Percentiles rank a stretch among this genome's conserved stretches.
These are phyloP conservation scores for Pandemis heparana DNA, from an alignment of 2,888 invertebrate genomes.

Conservation along the genomic window DNA sequence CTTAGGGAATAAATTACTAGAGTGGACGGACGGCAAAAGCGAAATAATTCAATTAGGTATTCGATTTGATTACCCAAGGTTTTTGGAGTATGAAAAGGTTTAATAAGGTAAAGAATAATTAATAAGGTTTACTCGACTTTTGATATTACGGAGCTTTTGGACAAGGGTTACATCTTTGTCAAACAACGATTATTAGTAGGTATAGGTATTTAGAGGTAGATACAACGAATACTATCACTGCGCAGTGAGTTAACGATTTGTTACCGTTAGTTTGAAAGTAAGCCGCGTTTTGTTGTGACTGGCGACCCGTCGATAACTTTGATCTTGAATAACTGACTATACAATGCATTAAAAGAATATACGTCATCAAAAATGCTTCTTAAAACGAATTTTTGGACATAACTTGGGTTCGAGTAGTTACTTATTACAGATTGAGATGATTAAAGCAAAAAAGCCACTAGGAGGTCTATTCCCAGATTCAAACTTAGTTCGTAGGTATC, in stretches of 20 bases:
- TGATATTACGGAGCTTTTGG: slow-evolving; percentile 3
- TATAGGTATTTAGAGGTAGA: slow-evolving; percentile 3
- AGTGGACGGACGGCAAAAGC: slow-evolving; percentile 44
- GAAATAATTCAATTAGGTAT: slow-evolving; percentile 29
- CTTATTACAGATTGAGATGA: too few relatives aligned
- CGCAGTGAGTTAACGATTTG: neutral
- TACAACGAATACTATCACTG: neutral
- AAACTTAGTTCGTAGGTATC: too few relatives aligned
- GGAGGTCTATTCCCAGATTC: too few relatives aligned
- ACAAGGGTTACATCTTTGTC: neutral
- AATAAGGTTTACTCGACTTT: slow-evolving; percentile 7
- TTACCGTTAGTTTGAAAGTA: slow-evolving; percentile 8
- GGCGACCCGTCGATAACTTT: neutral
- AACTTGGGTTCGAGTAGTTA: too few relatives aligned
- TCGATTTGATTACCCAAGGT: slow-evolving; percentile 21
- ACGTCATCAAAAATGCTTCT: too few relatives aligned
- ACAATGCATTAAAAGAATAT: too few relatives aligned
- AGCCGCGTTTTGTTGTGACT: slow-evolving; percentile 2
- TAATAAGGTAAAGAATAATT: slow-evolving; percentile 9
- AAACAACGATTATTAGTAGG: slow-evolving; percentile 6
- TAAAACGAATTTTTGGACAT: too few relatives aligned
- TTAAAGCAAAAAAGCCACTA: too few relatives aligned
- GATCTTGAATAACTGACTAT: neutral
- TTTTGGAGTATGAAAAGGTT: neutral
- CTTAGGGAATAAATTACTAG: slow-evolving; percentile 45